phyloP scores from a whole-genome alignment of 1,140 invertebrate species.

The Sarcophaga bullata region DNA sequence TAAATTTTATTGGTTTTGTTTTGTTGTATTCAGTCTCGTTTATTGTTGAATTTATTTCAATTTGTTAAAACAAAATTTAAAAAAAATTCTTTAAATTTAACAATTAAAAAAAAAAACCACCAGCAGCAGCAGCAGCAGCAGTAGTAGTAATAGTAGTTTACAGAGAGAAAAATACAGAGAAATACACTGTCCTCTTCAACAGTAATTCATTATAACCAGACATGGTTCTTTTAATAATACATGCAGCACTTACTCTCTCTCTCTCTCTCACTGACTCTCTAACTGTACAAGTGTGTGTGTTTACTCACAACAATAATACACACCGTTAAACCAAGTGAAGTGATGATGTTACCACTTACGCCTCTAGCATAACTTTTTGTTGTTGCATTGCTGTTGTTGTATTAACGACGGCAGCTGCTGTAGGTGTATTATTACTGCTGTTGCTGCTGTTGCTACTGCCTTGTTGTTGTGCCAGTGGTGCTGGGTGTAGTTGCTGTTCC shows the following conservation, averaged over 20 bases:
- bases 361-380: conserved; percentile 70
- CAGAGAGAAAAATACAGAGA: not conserved
- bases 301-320: not conserved
- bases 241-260: not conserved
- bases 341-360: conserved; percentile 65
- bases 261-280: not conserved
- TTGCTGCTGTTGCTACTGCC: conserved; percentile 40
- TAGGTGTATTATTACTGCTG: conserved; percentile 52
- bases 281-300: too few relatives aligned
- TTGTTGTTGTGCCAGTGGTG: not conserved
- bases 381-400: conserved; percentile 28
- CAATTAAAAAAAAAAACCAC: too few relatives aligned
- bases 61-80: not conserved
- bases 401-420: conserved; percentile 48
- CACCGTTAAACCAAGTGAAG: not conserved
- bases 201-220: too few relatives aligned
- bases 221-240: too few relatives aligned
- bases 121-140: too few relatives aligned
- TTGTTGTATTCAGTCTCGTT: conserved; percentile 36
- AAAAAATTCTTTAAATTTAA: not conserved
- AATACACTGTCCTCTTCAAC: not conserved
- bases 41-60: not conserved
- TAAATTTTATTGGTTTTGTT: conserved; percentile 25
- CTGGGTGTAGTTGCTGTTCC: conserved; percentile 50
- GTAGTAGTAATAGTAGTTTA: too few relatives aligned